Base-by-base conservation (phyloP, 2,888 invertebrate genomes). In the Punctoribates punctum region DNA sequence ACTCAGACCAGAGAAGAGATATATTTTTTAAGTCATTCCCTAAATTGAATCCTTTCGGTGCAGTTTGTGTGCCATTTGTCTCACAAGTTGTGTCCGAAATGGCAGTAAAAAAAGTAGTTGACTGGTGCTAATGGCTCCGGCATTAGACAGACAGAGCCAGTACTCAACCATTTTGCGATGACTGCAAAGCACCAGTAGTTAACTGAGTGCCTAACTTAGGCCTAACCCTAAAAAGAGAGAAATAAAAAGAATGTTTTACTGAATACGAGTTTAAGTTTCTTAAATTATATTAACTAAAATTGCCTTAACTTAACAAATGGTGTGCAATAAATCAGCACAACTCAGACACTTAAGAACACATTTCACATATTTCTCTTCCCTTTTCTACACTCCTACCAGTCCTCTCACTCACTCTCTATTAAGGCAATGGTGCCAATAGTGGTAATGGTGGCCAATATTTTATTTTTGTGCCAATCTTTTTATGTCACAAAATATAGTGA, bases 291-390 rank as follows among this genome's bases (percentile, higher is more conserved):
- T 48, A 48, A 48, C 42, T 48, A 48, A 17, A 48, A 48, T 48
- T 48, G 48, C 48, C 48, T 17, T 48, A 48, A 48, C 48, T 48
- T 48, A 48, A 48, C 48, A 48, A 48, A 48, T 48, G 48, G 48
- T 15, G 9, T 48, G 48, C 48, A 15, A 48, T 48, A 48, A 48
- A 48, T 48, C 48, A 48, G 17, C 48, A 17, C 48, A 48, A 48
- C 13, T 48, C 48, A 48, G 9, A 48, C 48, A 48, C 48, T 48
- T 48, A 48, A 48, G 48, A 48, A 48, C 48, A 48, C 48, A 48
- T 48, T 48, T 48, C 48, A 48, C 17, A 48, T 48, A 48, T 48
- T 17, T 17, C n/a, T n/a, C n/a, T n/a, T n/a, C n/a, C n/a, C n/a
- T 48, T 11, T 48, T 4, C 15, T 48, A 11, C 15, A 48, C 9